phyloP scores from a whole-genome alignment of 2,797 vertebrate species.

The Enteromius anoplus region DNA sequence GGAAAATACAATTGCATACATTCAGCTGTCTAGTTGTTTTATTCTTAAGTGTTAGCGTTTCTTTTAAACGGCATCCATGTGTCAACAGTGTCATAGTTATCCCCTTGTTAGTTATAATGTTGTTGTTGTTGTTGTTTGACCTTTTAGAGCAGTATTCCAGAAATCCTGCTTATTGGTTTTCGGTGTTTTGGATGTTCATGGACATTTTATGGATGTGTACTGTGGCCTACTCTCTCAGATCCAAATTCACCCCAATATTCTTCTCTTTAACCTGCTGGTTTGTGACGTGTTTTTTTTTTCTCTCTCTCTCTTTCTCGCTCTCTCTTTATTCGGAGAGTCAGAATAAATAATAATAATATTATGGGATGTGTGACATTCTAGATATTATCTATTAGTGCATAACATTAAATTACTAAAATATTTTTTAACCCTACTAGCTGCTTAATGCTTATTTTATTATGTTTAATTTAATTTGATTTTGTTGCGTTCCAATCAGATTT shows the following conservation, averaged over 20 bases:
- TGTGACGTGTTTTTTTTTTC: neutral
- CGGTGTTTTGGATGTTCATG: slow-evolving; percentile 78
- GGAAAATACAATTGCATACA: neutral
- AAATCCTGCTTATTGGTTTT: slow-evolving; percentile 72
- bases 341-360: neutral
- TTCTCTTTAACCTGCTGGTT: slow-evolving; percentile 12
- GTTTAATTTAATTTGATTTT: neutral
- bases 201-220: slow-evolving; percentile 68
- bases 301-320: neutral
- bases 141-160: slow-evolving; percentile 76
- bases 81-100: slow-evolving; percentile 74
- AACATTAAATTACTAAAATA: neutral
- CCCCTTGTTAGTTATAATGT: slow-evolving; percentile 82
- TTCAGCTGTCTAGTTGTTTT: neutral
- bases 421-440: neutral
- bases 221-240: slow-evolving; percentile 66
- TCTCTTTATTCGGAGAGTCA: neutral
- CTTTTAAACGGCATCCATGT: neutral
- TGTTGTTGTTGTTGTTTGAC: slow-evolving; percentile 68
- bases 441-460: neutral
- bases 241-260: slow-evolving; percentile 7
- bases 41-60: neutral
- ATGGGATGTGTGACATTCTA: neutral
- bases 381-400: neutral
- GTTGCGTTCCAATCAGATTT: neutral